Conservation (phyloP, 2,797 vertebrate species). For the Harpagifer antarcticus region DNA sequence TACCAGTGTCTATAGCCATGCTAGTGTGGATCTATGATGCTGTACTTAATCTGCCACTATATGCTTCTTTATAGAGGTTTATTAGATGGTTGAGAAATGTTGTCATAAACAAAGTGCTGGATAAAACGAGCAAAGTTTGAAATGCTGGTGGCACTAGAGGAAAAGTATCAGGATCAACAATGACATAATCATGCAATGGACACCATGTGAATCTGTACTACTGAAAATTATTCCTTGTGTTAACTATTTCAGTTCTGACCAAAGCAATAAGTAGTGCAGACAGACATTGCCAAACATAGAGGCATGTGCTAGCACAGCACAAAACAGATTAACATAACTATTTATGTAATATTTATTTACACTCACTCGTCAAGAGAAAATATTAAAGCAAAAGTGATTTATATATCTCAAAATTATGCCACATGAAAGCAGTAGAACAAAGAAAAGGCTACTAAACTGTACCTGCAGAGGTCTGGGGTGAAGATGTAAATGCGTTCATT, state of each 20-base stretch:
- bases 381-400: neutral
- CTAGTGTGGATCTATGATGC: neutral
- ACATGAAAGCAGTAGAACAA: neutral
- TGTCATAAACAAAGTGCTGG: neutral
- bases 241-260: neutral
- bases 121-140: neutral
- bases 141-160: neutral
- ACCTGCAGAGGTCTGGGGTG: constrained; percentile 88
- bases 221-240: neutral
- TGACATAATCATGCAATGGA: neutral
- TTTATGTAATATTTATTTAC: neutral
- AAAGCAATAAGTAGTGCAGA: neutral
- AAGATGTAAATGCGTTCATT: constrained; percentile 84
- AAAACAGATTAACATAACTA: neutral
- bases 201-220: neutral
- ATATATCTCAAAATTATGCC: neutral
- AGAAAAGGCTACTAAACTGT: constrained; percentile 12
- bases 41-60: neutral
- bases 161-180: neutral
- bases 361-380: neutral
- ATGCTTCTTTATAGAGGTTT: neutral
- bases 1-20: neutral
- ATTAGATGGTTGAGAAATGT: neutral
- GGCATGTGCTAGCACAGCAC: no score
- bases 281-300: neutral